phyloP scores from a whole-genome alignment of 1,140 invertebrate genomes.

The Halictus rubicundus region DNA sequence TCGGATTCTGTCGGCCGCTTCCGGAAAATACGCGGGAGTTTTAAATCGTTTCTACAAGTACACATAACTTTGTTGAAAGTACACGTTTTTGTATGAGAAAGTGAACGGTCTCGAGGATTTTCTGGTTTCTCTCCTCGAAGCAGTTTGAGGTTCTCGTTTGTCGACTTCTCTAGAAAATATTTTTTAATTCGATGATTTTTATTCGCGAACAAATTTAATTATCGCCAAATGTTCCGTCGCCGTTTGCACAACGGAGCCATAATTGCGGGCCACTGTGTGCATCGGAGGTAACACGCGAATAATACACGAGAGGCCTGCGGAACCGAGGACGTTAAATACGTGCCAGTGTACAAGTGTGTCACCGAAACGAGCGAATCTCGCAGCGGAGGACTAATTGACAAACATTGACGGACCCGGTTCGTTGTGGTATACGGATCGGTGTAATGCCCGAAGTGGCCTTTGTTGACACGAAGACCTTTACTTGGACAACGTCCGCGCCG shows the following conservation, averaged over 20 bases:
- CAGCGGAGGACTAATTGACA: constrained; percentile 69
- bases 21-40: no score
- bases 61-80: no score
- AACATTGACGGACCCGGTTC: constrained; percentile 70
- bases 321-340: constrained; percentile 9
- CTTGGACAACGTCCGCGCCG: constrained; percentile 46
- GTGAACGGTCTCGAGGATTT: no score
- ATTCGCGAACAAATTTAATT: no score
- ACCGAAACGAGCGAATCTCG: constrained; percentile 53
- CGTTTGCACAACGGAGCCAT: not conserved
- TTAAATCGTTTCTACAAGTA: no score
- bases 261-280: not conserved
- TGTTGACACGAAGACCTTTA: constrained; percentile 69
- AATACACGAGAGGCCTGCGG: not conserved
- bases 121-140: no score
- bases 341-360: constrained; percentile 42
- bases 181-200: no score
- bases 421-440: constrained; percentile 53
- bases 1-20: not conserved
- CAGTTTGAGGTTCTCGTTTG: no score
- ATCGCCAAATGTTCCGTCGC: not conserved
- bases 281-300: constrained; percentile 11
- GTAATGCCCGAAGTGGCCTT: constrained; percentile 64
- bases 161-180: no score
- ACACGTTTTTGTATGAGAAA: no score